Evolutionary conservation across 2,797 vertebrate species (phyloP).

Genomic region (Pygocentrus nattereri): DNA sequence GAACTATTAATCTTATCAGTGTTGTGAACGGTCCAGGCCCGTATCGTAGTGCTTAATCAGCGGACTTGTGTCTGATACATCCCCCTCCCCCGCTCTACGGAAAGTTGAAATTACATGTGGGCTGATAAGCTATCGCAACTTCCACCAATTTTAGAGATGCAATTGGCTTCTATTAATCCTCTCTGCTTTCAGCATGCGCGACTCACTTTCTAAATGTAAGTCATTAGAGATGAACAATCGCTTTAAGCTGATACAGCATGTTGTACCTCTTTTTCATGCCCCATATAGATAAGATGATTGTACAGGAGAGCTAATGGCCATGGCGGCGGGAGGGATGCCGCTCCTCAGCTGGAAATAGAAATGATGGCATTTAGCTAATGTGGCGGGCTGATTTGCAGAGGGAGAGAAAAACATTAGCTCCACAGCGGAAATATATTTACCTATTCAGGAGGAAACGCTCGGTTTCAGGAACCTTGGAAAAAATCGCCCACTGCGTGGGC

Average conservation of each 20-base stretch:
- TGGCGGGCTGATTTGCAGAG: slow-evolving; percentile 34
- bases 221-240: slow-evolving; percentile 59
- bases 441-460: slow-evolving; percentile 44
- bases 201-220: slow-evolving; percentile 54
- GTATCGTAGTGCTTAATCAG: slow-evolving; percentile 16
- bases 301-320: slow-evolving; percentile 54
- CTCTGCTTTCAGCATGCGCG: slow-evolving; percentile 41
- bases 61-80: slow-evolving; percentile 28
- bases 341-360: slow-evolving; percentile 55
- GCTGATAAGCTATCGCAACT: slow-evolving; percentile 48
- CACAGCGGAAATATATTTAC: slow-evolving; percentile 51
- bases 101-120: slow-evolving; percentile 42
- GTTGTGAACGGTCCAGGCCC: slow-evolving; percentile 10
- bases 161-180: slow-evolving; percentile 60
- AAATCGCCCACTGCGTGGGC: slow-evolving; percentile 38
- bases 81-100: background rate
- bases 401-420: slow-evolving; percentile 47
- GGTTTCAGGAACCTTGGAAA: slow-evolving; percentile 35
- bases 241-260: slow-evolving; percentile 52
- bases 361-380: slow-evolving; percentile 56
- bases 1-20: slow-evolving; percentile 16
- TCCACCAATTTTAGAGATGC: slow-evolving; percentile 32
- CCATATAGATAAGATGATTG: slow-evolving; percentile 59
- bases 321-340: slow-evolving; percentile 39
- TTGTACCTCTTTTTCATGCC: slow-evolving; percentile 46